Base-by-base conservation (phyloP, 2,888 invertebrate species). In the Dolomedes plantarius region DNA sequence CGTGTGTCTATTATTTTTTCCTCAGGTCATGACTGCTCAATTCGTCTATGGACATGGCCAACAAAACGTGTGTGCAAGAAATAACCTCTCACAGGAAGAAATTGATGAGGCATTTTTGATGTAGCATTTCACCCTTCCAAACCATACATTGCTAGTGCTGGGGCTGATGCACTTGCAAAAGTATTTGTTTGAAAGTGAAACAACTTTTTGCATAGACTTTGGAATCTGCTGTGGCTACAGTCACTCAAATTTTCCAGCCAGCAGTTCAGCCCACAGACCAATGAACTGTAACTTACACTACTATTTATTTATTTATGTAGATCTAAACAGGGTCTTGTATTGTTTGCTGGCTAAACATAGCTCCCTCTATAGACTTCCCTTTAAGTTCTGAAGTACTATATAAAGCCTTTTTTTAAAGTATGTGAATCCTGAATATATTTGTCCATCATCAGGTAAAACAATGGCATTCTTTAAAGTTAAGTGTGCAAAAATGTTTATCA, bases 61-160 rank as follows among this genome's bases (percentile, higher is more conserved):
- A 96, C 93, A 98, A 98, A 93, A 97, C 98, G 87, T 99, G 99
- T 93, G 97, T 99, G 90, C 99, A 99, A 92, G 99, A 99, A 93
- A 99, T 99, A 91, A 99, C 99, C 77, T 98, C 98, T 90, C 99
- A 99, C 93, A 95, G 99, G 91, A 99, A 99, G 93, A 99, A 99
- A 93, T 98, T 93, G 99, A 99, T 93, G 98, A 99, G 93, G 97
- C 98, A 92, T 99, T 93, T 95, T 98, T 91, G 98, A 98, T 92
- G 99, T 99, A 90, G 98, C 99, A 90, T 99, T 99, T 94, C 99
- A 99, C 93, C 98, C 99, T 90, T 95, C 98, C 90, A 96, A 98
- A 93, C 98, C 98, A 89, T 98, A 97, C 93, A 98, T 99, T 91
- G 99, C 99, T 89, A 98, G 98, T 93, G 98, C 98, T 89, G 99